A percentile compares a stretch with the other conserved stretches of the same genome.
Conservation (phyloP, 2,888 invertebrate species). For the Hoplodrina ambigua region DNA sequence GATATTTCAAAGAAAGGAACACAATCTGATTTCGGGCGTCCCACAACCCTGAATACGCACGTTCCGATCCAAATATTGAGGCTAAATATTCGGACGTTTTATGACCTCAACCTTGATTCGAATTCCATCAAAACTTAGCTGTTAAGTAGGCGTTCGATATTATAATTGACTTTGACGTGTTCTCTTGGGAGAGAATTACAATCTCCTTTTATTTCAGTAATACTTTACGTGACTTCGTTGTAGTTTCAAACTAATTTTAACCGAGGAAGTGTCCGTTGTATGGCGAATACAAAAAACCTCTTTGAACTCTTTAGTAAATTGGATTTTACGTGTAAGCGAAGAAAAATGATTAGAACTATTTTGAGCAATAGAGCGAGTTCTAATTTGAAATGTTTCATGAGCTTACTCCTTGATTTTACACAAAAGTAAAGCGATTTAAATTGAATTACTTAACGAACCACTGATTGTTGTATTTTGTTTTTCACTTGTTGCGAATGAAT, state of each 20-base stretch:
- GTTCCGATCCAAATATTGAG: slow-evolving; percentile 38
- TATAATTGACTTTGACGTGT: slow-evolving; percentile 58
- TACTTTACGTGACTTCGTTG: slow-evolving; percentile 76
- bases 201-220: slow-evolving; percentile 68
- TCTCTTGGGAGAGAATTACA: slow-evolving; percentile 46
- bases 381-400: slow-evolving; percentile 1
- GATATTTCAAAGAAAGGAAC: slow-evolving; percentile 30
- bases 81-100: slow-evolving; percentile 41
- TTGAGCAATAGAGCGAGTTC: slow-evolving; percentile 14
- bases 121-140: slow-evolving; percentile 59
- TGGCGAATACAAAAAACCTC: slow-evolving; percentile 61
- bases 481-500: not conserved
- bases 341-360: slow-evolving; percentile 28
- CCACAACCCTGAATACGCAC: slow-evolving; percentile 53
- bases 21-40: slow-evolving; percentile 17
- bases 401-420: slow-evolving; percentile 21
- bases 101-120: slow-evolving; percentile 55
- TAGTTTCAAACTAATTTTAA: slow-evolving; percentile 69
- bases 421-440: slow-evolving; percentile 26
- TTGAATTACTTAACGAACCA: slow-evolving; percentile 11
- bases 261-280: slow-evolving; percentile 54
- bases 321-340: slow-evolving; percentile 43
- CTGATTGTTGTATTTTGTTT: not conserved
- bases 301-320: slow-evolving; percentile 52
- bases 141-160: slow-evolving; percentile 52